Evolutionary conservation across 2,797 vertebrate genomes (phyloP), one percentile per base, ranked within the genome.

Genomic region (Cirrhinus molitorella): DNA sequence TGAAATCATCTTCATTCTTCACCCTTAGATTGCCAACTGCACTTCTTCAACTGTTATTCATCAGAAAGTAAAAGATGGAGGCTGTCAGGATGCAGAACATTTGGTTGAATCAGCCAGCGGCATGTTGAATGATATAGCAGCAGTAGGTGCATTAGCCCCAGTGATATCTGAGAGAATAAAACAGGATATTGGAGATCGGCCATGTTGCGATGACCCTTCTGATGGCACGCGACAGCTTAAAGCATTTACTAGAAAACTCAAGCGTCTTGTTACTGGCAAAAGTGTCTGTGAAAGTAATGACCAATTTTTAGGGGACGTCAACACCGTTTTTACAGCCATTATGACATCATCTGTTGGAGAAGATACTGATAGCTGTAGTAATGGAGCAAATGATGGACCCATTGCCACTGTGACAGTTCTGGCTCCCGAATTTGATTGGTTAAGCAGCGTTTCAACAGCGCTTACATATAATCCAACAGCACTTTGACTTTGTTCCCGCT

Each of bases 241-340:
- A 73, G 19, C 47, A 31, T 43, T 85, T 85, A 79, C 74, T 72
- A 79, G 80, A 83, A 82, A 57, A 72, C n/a, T 12, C 51, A 21
- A 66, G 67, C 40, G 13, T 53, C 75, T 79, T 65, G 37, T 83
- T 77, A 63, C 74, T 2, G 49, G 34, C 3, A 70, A 19, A 47
- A 49, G 47, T 59, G 53, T 72, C 25, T 57, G 19, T 73, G 49
- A 25, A 79, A 83, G 78, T 73, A 67, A 76, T 37, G 23, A 80
- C 75, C 43, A 49, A 37, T 53, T 72, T 71, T 70, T 61, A 17
- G 34, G 57, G n/a, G 40, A 67, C 0, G 53, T 51, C 79, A 51
- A 73, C 49, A 68, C 14, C 70, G 2, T 65, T 53, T 75, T 31
- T 40, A 31, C 31, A 23, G 78, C 19, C 21, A 76, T 85, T 83